These are phyloP conservation scores for Proctacanthus coquilletti DNA, from an alignment of 1,140 invertebrate species.

Conservation along the genomic window DNA sequence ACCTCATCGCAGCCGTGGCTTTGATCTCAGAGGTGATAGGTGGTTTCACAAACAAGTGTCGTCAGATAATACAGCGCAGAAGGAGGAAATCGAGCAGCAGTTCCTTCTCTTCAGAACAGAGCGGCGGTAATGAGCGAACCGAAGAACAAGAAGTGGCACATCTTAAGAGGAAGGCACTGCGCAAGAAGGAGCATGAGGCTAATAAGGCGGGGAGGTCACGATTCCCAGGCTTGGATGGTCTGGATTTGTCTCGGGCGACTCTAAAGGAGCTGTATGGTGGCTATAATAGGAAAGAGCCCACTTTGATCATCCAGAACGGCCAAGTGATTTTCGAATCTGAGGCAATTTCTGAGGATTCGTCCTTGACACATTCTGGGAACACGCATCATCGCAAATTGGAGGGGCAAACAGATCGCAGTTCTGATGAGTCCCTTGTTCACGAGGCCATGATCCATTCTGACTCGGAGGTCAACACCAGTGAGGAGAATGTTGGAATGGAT, in stretches of 20 bases:
- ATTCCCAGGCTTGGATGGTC: slow-evolving; percentile 19
- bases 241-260: slow-evolving; percentile 22
- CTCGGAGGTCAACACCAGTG: too few species aligned
- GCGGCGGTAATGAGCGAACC: slow-evolving; percentile 7
- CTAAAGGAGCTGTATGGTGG: slow-evolving; percentile 19
- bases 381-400: too few species aligned
- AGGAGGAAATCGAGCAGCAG: slow-evolving; percentile 16
- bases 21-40: slow-evolving; percentile 44
- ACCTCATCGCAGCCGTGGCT: slow-evolving; percentile 37
- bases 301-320: slow-evolving; percentile 7
- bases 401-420: too few species aligned
- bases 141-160: slow-evolving; percentile 8
- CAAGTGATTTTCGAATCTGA: slow-evolving; percentile 8
- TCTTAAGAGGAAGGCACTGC: slow-evolving; percentile 11
- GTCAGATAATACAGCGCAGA: slow-evolving; percentile 20
- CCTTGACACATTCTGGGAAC: too few species aligned
- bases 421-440: too few species aligned
- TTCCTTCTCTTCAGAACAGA: slow-evolving; percentile 17
- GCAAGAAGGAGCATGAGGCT: slow-evolving; percentile 7
- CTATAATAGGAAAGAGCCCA: slow-evolving; percentile 9
- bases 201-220: slow-evolving; percentile 10
- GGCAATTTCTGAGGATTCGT: slow-evolving; percentile 4
- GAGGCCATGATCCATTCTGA: too few species aligned
- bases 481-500: too few species aligned
- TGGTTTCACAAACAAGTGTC: slow-evolving; percentile 42